Conservation (phyloP, 1,140 invertebrate species). For the Drosophila hydei region DNA sequence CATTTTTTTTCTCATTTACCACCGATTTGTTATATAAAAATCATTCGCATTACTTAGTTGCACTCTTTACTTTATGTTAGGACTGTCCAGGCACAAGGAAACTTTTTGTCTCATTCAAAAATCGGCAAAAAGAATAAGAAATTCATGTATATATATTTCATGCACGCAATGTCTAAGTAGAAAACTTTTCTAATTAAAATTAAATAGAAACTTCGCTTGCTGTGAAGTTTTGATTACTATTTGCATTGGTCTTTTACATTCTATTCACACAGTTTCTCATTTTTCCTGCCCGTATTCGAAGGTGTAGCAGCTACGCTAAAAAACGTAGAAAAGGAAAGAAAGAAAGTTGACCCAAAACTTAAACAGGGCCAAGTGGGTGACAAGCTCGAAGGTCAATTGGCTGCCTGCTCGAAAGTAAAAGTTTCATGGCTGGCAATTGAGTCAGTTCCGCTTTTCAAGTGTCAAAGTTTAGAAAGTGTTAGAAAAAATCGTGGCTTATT, state of each 20-base stretch:
- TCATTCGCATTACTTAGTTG: conserved; percentile 11
- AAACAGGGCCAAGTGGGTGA: conserved; percentile 44
- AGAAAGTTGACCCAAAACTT: conserved; percentile 52
- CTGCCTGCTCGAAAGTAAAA: conserved; percentile 27
- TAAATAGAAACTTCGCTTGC: conserved; percentile 71
- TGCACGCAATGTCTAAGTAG: conserved; percentile 73
- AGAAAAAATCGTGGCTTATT: background rate
- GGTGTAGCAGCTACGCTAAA: conserved; percentile 21
- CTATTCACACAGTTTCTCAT: conserved; percentile 34
- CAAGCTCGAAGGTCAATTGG: conserved; percentile 55
- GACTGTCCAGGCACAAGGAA: background rate
- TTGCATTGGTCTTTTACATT: conserved; percentile 52
- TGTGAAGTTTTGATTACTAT: conserved; percentile 77
- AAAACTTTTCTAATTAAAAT: conserved; percentile 81
- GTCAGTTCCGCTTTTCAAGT: background rate
- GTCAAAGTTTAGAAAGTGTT: background rate
- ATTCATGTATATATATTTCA: conserved; percentile 13
- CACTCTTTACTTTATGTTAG: conserved; percentile 4
- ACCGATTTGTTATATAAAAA: background rate
- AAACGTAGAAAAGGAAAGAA: conserved; percentile 12
- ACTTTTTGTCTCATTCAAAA: conserved; percentile 31
- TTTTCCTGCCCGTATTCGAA: conserved; percentile 17
- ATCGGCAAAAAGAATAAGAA: conserved; percentile 45
- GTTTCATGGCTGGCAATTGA: conserved; percentile 13
- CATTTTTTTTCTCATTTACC: too few relatives aligned